Conservation (phyloP, 2,888 invertebrate species). For the Koerneria pararmatus region DNA sequence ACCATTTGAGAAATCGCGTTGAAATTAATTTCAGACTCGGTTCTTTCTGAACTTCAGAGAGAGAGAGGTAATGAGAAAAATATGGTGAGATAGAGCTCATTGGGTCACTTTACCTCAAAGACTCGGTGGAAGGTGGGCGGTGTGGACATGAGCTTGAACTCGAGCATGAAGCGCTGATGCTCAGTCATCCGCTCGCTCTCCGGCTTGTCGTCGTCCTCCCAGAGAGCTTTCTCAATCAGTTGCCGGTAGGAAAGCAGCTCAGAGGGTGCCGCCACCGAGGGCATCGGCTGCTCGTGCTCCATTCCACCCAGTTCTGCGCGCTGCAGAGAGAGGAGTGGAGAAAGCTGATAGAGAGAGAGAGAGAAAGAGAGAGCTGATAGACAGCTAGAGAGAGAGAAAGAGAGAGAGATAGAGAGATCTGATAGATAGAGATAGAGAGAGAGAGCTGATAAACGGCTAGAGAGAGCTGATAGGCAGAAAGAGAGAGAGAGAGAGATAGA, state of each 20-base stretch:
- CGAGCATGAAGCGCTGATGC: slow-evolving; percentile 17
- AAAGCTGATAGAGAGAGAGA: neutral
- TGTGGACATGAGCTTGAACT: slow-evolving; percentile 21
- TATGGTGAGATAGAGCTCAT: too few species aligned
- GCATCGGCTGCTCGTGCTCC: slow-evolving; percentile 9
- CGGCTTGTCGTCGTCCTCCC: neutral
- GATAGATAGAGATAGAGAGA: too few species aligned
- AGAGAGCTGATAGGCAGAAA: too few species aligned
- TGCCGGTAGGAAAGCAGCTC: neutral
- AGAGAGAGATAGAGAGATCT: too few species aligned
- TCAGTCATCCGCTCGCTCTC: neutral
- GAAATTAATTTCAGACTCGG: too few species aligned
- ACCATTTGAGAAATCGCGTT: too few species aligned
- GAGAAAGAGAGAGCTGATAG: neutral
- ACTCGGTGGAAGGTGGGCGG: slow-evolving; percentile 24
- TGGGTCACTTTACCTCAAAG: slow-evolving; percentile 17
- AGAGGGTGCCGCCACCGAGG: slow-evolving; percentile 1
- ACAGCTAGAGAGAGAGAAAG: too few species aligned
- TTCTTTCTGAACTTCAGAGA: too few species aligned
- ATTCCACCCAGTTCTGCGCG: slow-evolving; percentile 14
- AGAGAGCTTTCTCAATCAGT: neutral
- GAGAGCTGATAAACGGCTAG: too few species aligned
- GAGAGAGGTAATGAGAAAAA: too few species aligned
- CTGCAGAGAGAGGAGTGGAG: neutral
- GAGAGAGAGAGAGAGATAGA: too few species aligned